These are phyloP conservation scores for Anthoptus insignis DNA, from an alignment of 2,888 invertebrate species.

Conservation along the genomic window DNA sequence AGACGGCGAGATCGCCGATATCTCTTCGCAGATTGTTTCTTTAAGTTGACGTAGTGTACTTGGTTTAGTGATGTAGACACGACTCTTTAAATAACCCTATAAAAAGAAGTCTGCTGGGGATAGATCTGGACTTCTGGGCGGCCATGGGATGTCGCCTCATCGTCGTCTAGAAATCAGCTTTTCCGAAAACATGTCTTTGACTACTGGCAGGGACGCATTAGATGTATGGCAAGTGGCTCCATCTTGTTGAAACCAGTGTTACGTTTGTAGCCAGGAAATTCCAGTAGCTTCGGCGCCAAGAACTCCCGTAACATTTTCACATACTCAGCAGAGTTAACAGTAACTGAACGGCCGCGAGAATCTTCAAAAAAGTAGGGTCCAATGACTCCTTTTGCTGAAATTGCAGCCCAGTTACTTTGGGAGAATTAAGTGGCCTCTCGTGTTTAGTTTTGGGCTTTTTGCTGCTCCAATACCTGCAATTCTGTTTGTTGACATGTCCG, in stretches of 20 bases:
- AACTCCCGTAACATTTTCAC: conserved; percentile 45
- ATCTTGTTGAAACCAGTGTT: no score
- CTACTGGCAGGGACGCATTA: conserved; percentile 40
- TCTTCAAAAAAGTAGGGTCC: conserved; percentile 45
- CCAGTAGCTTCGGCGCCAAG: conserved; percentile 39
- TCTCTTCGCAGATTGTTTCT: no score
- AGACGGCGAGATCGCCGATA: no score
- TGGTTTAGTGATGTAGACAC: conserved; percentile 42
- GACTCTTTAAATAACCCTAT: conserved; percentile 39
- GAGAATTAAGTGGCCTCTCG: no score
- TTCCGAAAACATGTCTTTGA: no score
- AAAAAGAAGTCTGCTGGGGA: conserved; percentile 41
- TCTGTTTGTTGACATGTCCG: conserved; percentile 46
- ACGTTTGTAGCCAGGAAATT: conserved; percentile 47
- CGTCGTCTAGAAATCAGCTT: no score
- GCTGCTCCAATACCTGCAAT: conserved; percentile 46
- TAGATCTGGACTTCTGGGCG: conserved; percentile 47
- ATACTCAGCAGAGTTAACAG: conserved; percentile 45
- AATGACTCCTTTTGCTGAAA: conserved; percentile 43
- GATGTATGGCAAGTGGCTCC: conserved; percentile 47
- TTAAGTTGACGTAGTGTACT: conserved; percentile 34
- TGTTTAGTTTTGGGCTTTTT: no score
- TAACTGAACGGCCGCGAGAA: conserved; percentile 40
- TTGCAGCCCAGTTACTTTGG: conserved; percentile 42
- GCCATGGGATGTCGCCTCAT: conserved; percentile 47